Evolutionary conservation across 2,888 invertebrate genomes (phyloP).

Genomic region (Sturmia bella): DNA sequence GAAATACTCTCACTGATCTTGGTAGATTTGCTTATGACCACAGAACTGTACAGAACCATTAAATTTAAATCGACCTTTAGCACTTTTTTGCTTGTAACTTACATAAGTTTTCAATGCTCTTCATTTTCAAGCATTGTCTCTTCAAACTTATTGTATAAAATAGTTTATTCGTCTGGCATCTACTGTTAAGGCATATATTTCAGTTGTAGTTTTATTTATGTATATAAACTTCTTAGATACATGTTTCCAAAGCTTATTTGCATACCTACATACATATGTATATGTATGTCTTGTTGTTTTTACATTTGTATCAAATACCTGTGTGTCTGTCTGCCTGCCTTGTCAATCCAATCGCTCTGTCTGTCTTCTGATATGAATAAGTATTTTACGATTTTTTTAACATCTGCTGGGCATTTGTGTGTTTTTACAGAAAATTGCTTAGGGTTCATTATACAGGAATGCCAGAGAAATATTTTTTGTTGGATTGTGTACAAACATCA

Average conservation of each 20-base stretch:
- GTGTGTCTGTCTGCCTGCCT: slow-evolving; percentile 11
- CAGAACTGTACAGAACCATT: too few species aligned
- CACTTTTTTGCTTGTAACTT: too few species aligned
- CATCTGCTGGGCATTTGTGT: slow-evolving; percentile 31
- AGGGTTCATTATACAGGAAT: too few species aligned
- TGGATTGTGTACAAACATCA: too few species aligned
- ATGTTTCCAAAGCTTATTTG: too few species aligned
- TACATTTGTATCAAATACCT: slow-evolving; percentile 45
- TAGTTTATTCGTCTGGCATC: not conserved
- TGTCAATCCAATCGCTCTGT: slow-evolving; percentile 2
- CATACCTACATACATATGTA: too few species aligned
- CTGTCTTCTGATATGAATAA: slow-evolving; percentile 15
- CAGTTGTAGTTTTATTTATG: slow-evolving; percentile 29
- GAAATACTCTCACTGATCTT: too few species aligned
- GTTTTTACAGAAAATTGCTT: too few species aligned
- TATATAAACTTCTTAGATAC: not conserved
- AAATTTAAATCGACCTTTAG: too few species aligned
- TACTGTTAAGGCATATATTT: slow-evolving; percentile 24
- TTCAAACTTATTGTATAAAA: slow-evolving; percentile 29
- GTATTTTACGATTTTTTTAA: slow-evolving; percentile 48
- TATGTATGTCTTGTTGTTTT: too few species aligned
- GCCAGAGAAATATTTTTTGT: too few species aligned
- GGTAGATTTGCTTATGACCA: too few species aligned
- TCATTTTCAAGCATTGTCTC: not conserved
- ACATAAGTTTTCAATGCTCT: not conserved